phyloP scores from a whole-genome alignment of 2,113 vertebrate genomes.

The Sus scrofa region T2T-Sscrofa CM000823.6:60339501-60340000 shows the following conservation, averaged over 20 bases:
- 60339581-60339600: background rate
- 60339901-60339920: constrained; percentile 13
- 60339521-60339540: background rate
- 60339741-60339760: background rate
- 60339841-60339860: background rate
- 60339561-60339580: background rate
- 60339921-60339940: background rate
- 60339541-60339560: background rate
- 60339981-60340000: background rate
- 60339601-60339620: background rate
- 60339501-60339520: background rate
- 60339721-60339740: background rate
- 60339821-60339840: background rate
- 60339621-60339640: background rate
- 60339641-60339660: background rate
- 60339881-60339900: background rate
- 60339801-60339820: background rate
- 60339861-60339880: background rate
- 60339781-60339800: background rate
- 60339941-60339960: background rate
- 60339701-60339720: background rate
- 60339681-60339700: background rate
- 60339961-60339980: background rate
- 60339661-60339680: background rate
- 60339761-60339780: background rate